Conservation (phyloP, 2,797 vertebrate species). For the Rhinogobio ventralis region DNA sequence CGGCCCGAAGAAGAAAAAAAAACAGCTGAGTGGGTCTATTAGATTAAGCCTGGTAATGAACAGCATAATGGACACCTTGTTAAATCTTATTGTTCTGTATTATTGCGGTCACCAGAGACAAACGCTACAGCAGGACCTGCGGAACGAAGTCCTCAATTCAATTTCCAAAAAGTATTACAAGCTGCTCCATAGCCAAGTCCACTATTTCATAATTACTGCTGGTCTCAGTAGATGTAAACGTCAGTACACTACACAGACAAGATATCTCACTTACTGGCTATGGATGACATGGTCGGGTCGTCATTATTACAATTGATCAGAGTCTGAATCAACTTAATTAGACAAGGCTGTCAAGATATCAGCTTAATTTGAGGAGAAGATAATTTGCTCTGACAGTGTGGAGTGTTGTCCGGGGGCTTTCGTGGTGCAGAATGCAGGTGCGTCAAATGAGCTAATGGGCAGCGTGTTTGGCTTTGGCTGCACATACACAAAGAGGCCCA, state of each 20-base stretch:
- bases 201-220: constrained; percentile 71
- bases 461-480: constrained; percentile 42
- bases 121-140: constrained; percentile 63
- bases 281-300: constrained; percentile 40
- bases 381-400: constrained; percentile 70
- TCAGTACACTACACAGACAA: constrained; percentile 39
- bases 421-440: constrained; percentile 31
- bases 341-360: constrained; percentile 69
- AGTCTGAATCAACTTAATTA: constrained; percentile 75
- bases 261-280: constrained; percentile 50
- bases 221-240: constrained; percentile 54
- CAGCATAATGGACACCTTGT: constrained; percentile 66
- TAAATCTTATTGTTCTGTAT: constrained; percentile 70
- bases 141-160: constrained; percentile 65
- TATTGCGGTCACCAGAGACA: constrained; percentile 70
- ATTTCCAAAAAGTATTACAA: constrained; percentile 71
- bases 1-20: constrained; percentile 9
- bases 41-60: constrained; percentile 69
- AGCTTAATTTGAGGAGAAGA: constrained; percentile 71
- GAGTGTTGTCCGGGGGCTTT: constrained; percentile 19
- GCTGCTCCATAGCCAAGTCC: constrained; percentile 54
- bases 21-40: constrained; percentile 59
- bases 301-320: constrained; percentile 72
- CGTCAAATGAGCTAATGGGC: constrained; percentile 49
- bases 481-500: constrained; percentile 44